Evolutionary conservation across 2,113 vertebrate genomes (phyloP).

Genomic region (Heterochromis multidens): DNA sequence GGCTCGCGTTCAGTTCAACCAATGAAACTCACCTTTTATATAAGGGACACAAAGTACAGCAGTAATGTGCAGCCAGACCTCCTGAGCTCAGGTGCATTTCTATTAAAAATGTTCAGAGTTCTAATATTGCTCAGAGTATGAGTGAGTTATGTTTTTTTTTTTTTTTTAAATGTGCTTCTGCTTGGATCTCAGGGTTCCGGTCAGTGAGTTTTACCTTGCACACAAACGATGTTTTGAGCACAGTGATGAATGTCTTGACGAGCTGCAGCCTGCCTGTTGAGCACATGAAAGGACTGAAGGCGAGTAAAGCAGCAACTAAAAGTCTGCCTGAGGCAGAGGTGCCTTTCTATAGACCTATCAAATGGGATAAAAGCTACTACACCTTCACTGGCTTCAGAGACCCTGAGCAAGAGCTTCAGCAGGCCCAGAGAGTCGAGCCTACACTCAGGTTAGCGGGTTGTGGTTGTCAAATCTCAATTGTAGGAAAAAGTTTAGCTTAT

Average conservation of each 20-base stretch:
- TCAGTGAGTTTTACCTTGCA: conserved; percentile 89
- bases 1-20: conserved; percentile 81
- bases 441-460: conserved; percentile 76
- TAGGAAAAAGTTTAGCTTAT: not conserved
- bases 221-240: conserved; percentile 86
- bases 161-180: not conserved
- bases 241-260: conserved; percentile 87
- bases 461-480: accelerated
- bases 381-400: conserved; percentile 91
- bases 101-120: not conserved
- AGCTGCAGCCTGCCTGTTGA: conserved; percentile 91
- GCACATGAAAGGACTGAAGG: conserved; percentile 78
- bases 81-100: conserved; percentile 74
- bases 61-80: conserved; percentile 70
- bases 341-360: conserved; percentile 84
- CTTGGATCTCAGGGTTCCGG: conserved; percentile 81
- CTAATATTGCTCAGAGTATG: too few relatives aligned
- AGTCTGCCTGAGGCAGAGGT: conserved; percentile 24
- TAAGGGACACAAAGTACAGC: conserved; percentile 83
- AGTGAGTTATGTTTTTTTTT: not conserved
- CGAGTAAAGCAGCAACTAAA: conserved; percentile 35
- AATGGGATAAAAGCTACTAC: conserved; percentile 94
- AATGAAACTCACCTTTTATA: conserved; percentile 89
- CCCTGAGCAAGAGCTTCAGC: conserved; percentile 88
- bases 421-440: conserved; percentile 82